phyloP scores from a whole-genome alignment of 2,797 vertebrate species.

The Hoplostethus mediterraneus region DNA sequence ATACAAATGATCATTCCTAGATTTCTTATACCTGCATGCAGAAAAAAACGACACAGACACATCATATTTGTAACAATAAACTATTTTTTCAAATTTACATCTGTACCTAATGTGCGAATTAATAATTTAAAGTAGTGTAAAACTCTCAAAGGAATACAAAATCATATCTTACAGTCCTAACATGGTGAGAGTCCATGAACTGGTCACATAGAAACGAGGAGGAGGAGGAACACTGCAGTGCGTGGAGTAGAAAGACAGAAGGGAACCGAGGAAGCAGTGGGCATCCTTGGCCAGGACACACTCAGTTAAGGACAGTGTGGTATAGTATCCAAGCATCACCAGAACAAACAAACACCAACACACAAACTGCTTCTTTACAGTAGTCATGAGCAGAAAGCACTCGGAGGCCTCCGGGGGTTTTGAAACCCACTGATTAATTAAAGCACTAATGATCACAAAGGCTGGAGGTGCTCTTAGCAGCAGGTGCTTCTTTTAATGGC shows the following conservation, averaged over 20 bases:
- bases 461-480: constrained; percentile 83
- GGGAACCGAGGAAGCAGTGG: constrained; percentile 82
- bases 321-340: constrained; percentile 79
- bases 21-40: constrained; percentile 14
- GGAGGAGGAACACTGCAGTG: constrained; percentile 78
- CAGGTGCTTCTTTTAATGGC: constrained; percentile 79
- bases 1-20: neutral
- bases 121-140: constrained; percentile 88
- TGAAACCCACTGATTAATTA: constrained; percentile 80
- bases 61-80: constrained; percentile 88
- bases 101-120: constrained; percentile 90
- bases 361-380: constrained; percentile 79
- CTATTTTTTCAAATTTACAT: constrained; percentile 88
- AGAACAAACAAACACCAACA: constrained; percentile 72
- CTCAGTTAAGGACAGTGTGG: constrained; percentile 79
- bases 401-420: constrained; percentile 70
- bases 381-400: constrained; percentile 80
- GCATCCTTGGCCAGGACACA: constrained; percentile 86
- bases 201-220: constrained; percentile 78
- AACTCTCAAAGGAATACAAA: constrained; percentile 87
- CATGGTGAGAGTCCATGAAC: constrained; percentile 83
- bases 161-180: constrained; percentile 85
- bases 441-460: constrained; percentile 85
- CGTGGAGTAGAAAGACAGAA: constrained; percentile 81
- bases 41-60: constrained; percentile 84